Base-by-base conservation (phyloP, 2,113 vertebrate genomes). In the Eurystomus gularis region DNA sequence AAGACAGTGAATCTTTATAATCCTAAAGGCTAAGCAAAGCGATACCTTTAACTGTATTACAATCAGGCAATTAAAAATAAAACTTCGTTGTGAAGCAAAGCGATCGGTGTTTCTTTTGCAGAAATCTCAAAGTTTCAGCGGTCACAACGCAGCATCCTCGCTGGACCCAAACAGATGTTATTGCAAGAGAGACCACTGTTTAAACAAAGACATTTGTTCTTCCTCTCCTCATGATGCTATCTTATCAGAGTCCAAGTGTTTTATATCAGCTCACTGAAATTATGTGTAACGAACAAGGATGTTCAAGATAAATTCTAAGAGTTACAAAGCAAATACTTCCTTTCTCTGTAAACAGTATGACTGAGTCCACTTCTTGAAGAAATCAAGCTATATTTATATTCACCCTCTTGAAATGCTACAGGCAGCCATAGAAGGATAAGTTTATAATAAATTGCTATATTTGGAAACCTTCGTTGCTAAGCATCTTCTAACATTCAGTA, bases 381-480 rank as follows among this genome's bases (percentile, higher is more conserved):
- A 98, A 98, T 98, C 98, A 97, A 93, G 95, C 92, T 98, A 98
- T 98, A 99, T 99, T 99, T 99, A 99, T 98, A 98, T 96, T 97
- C 97, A 93, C 84, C 92, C 94, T 97, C 97, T 95, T 97, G 96
- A 98, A 98, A 99, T 98, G 98, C 97, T 98, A 95, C 81, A 98
- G 96, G 97, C 97, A 98, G 97, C 98, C 98, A 98, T 98, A 99
- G 98, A 99, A 99, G 98, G 98, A 96, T 96, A 98, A 95, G 97
- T 98, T 98, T 98, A 94, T 97, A 97, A 98, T 98, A 98, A 98
- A 98, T 97, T 88, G 62, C 98, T 99, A 97, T 98, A 98, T 99
- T 99, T 98, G 98, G 98, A 97, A 98, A 97, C 95, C 97, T 94
- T 60, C 97, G 88, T 98, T 97, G 98, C 98, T 98, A 99, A 98